A percentile compares a stretch with the other conserved stretches of the same genome.
Conservation (phyloP, 2,888 invertebrate species). For the Hemithea aestivaria region DNA sequence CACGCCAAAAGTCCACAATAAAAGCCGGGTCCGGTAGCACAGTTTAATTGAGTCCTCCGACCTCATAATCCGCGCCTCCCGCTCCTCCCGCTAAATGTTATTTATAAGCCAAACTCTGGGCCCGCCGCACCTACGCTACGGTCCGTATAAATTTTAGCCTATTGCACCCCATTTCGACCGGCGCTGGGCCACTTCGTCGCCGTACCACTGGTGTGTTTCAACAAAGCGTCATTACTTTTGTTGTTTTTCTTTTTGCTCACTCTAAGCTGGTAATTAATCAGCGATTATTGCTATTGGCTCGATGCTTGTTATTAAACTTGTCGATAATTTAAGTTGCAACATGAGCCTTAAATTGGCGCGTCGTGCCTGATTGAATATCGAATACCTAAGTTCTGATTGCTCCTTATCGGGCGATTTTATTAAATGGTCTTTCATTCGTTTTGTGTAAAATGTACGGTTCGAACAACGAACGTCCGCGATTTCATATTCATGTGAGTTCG, state of each 20-base stretch:
- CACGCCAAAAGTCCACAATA: conserved; percentile 73
- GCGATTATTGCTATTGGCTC: conserved; percentile 67
- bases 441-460: conserved; percentile 58
- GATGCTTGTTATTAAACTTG: conserved; percentile 73
- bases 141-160: conserved; percentile 58
- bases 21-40: conserved; percentile 73
- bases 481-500: conserved; percentile 58
- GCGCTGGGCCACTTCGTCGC: neutral
- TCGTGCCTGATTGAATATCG: conserved; percentile 63
- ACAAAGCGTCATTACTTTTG: conserved; percentile 52
- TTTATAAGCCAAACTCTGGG: conserved; percentile 69
- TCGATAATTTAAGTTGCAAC: conserved; percentile 75
- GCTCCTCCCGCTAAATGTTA: conserved; percentile 72
- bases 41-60: conserved; percentile 77
- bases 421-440: conserved; percentile 52
- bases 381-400: conserved; percentile 55
- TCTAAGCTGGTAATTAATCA: conserved; percentile 64
- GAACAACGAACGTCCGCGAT: conserved; percentile 45
- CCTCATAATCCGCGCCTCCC: conserved; percentile 72
- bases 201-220: conserved; percentile 37
- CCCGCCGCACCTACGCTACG: conserved; percentile 47
- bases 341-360: conserved; percentile 68
- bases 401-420: conserved; percentile 51
- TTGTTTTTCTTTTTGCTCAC: conserved; percentile 61
- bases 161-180: conserved; percentile 45